These are phyloP conservation scores for Rhopalosiphum padi DNA, from an alignment of 1,140 invertebrate genomes.

Conservation along the genomic window DNA sequence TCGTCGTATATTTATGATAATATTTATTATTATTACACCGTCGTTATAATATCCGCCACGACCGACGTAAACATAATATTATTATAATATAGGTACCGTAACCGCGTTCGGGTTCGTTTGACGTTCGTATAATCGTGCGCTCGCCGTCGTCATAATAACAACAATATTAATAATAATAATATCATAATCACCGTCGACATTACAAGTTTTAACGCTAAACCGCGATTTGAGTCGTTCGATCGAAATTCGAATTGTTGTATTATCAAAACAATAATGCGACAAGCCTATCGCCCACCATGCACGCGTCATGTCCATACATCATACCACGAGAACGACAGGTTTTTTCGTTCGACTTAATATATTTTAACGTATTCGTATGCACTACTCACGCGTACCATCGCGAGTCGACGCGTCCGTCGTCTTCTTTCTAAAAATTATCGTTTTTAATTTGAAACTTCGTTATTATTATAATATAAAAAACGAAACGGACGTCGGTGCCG, in stretches of 20 bases:
- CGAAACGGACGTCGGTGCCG: not conserved
- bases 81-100: not conserved
- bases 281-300: not conserved
- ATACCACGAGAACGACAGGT: not conserved
- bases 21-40: not conserved
- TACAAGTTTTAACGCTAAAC: not conserved
- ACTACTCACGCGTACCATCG: not conserved
- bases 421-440: not conserved
- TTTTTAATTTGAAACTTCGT: slow-evolving; percentile 5
- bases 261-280: not conserved
- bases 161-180: not conserved
- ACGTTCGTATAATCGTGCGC: not conserved
- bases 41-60: not conserved
- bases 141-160: not conserved
- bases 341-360: not conserved
- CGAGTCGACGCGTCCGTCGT: not conserved
- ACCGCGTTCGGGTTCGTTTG: not conserved
- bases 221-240: not conserved
- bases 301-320: not conserved
- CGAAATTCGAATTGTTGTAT: not conserved
- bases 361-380: not conserved
- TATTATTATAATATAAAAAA: not conserved
- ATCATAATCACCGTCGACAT: not conserved
- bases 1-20: not conserved
- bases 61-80: not conserved